Conservation (phyloP, 92 coral and sea anemone genomes). For the Epizoanthus illoricatus region DNA sequence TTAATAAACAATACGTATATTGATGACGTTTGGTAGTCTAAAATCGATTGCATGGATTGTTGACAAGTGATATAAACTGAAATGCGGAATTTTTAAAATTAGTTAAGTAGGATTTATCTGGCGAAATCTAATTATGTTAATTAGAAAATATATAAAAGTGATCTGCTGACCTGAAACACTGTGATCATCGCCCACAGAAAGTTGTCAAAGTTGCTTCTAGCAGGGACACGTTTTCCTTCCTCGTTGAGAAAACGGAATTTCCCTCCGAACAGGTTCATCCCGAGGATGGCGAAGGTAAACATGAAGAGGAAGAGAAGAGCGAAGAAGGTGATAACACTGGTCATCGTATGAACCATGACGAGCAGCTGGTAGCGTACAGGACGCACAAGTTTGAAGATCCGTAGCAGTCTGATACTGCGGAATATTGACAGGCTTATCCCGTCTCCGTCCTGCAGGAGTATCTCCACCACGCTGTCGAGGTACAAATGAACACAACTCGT, state of each 20-base stretch:
- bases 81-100: no score
- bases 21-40: no score
- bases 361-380: conserved; percentile 95
- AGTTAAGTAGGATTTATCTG: no score
- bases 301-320: conserved; percentile 92
- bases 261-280: conserved; percentile 96
- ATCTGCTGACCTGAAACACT: conserved; percentile 83
- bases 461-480: conserved; percentile 68
- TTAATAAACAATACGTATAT: no score
- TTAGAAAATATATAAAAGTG: neutral
- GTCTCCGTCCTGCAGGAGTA: conserved; percentile 64
- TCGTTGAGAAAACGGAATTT: conserved; percentile 68
- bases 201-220: conserved; percentile 85
- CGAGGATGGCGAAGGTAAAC: conserved; percentile 97
- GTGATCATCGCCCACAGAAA: conserved; percentile 96
- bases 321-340: conserved; percentile 92
- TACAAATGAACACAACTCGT: neutral
- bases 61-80: no score
- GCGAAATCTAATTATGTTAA: neutral
- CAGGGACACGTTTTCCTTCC: conserved; percentile 55
- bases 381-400: conserved; percentile 96
- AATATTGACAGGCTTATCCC: conserved; percentile 78
- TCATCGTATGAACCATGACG: conserved; percentile 87
- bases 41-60: no score
- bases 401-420: conserved; percentile 89